Conservation (phyloP, 2,797 vertebrate genomes). For the Rhabdomys pumilio region DNA sequence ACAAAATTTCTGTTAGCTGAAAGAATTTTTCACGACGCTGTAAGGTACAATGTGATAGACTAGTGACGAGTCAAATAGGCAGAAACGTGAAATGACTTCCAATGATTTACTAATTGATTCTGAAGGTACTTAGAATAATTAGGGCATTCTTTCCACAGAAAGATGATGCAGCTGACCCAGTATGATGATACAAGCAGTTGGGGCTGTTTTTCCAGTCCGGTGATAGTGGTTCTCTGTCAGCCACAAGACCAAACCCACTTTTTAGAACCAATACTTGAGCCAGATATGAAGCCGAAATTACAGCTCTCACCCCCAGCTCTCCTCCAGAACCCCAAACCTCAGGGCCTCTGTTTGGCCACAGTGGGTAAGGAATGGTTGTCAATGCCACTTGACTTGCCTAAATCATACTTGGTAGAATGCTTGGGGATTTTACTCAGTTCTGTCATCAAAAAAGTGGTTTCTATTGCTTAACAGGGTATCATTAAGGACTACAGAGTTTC, state of each 20-base stretch:
- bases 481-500: background rate
- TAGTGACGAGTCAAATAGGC: background rate
- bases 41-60: background rate
- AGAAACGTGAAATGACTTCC: conserved; percentile 39
- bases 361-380: background rate
- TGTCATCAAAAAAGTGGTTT: background rate
- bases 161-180: conserved; percentile 65
- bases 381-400: background rate
- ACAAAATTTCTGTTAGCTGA: background rate
- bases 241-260: conserved; percentile 27
- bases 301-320: background rate
- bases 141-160: conserved; percentile 68
- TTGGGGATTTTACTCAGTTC: background rate
- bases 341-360: background rate
- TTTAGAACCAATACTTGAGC: conserved; percentile 5
- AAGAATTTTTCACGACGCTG: background rate
- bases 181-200: conserved; percentile 39
- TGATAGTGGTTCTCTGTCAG: conserved; percentile 24
- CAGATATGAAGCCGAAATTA: background rate
- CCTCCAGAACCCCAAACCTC: background rate
- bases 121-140: conserved; percentile 54
- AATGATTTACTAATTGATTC: conserved; percentile 50
- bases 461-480: background rate
- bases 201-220: conserved; percentile 76
- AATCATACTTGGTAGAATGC: conserved; percentile 14